Evolutionary conservation across 2,797 vertebrate genomes (phyloP), one percentile per base, ranked within the genome.

Genomic region (Delichon dasypus): DNA sequence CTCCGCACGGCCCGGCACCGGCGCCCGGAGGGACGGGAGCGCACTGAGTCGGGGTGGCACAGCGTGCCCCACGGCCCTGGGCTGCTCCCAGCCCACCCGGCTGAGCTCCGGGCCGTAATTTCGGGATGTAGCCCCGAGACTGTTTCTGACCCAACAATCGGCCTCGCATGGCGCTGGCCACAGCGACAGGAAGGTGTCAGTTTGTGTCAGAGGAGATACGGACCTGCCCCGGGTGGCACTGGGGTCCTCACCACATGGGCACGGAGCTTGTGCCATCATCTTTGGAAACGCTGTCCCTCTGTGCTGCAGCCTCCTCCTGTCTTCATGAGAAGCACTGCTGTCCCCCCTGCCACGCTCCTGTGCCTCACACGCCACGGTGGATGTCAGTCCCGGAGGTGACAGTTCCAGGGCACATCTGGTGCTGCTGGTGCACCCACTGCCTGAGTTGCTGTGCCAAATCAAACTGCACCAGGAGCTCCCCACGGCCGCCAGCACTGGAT

Each of bases 151-250:
- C 7, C 80, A 13, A 5, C 8, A 57, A 45, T 7, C 23, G 47
- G 40, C 25, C n/a, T 65, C 7, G 27, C 48, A 1, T 1, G 30
- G 27, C 54, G 13, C 30, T 40, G 48, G 50, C 17, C 19, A 22
- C 9, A 0, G 0, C 14, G 16, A 45, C 1, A 1, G 18, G 32
- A 75, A 72, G 32, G 21, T 32, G 53, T 23, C 10, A 1, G 15
- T 44, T 71, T 19, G 32, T 30, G 61, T 50, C 4, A 32, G 7
- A 45, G 53, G 29, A 77, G 45, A 36, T 27, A 11, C 2, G 51
- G 50, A 36, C 27, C 26, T 55, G 27, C 45, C 14, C 10, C 13
- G 16, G 16, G 20, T 79, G 85, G 45, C 32, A 57, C 68, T 2
- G 2, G 13, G 1, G 1, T 67, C 75, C 40, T 70, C 3, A 2